Evolutionary conservation across 2,797 vertebrate genomes (phyloP).

Genomic region (Aeoliscus strigatus): DNA sequence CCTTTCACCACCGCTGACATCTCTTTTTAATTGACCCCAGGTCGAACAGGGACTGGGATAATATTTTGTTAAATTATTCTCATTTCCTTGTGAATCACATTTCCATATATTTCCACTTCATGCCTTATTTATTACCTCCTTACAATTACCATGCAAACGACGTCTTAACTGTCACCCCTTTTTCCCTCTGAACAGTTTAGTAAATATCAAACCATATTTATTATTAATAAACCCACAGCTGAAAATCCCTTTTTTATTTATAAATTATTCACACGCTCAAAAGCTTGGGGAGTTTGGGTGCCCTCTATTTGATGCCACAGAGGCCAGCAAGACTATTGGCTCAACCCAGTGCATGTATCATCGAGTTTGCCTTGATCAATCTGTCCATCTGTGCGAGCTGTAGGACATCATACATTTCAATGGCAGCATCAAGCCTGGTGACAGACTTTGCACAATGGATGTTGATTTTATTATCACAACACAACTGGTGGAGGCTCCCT

Average conservation of each 20-base stretch:
- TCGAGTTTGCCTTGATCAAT: constrained; percentile 44
- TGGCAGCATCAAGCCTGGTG: constrained; percentile 48
- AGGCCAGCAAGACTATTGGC: constrained; percentile 62
- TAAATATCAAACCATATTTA: constrained; percentile 81
- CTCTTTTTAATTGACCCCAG: constrained; percentile 75
- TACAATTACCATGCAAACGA: constrained; percentile 77
- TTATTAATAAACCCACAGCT: constrained; percentile 76
- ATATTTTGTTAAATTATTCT: constrained; percentile 82
- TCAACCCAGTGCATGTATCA: constrained; percentile 40
- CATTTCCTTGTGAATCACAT: constrained; percentile 70
- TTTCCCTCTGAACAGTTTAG: constrained; percentile 75
- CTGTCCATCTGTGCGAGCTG: constrained; percentile 63
- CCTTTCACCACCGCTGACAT: constrained; percentile 56
- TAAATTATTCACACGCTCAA: constrained; percentile 71
- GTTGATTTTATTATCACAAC: constrained; percentile 69
- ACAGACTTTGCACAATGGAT: constrained; percentile 65
- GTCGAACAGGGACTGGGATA: constrained; percentile 74
- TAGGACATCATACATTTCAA: constrained; percentile 65
- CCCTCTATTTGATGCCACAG: constrained; percentile 59
- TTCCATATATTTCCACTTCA: constrained; percentile 75
- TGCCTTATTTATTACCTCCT: constrained; percentile 76
- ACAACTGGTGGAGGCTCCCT: constrained; percentile 60
- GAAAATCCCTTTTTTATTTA: constrained; percentile 63
- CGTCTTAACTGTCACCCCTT: constrained; percentile 72
- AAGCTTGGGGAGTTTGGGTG: constrained; percentile 61